Base-by-base conservation (phyloP, 2,888 invertebrate genomes). In the Chrysotoxum bicinctum region DNA sequence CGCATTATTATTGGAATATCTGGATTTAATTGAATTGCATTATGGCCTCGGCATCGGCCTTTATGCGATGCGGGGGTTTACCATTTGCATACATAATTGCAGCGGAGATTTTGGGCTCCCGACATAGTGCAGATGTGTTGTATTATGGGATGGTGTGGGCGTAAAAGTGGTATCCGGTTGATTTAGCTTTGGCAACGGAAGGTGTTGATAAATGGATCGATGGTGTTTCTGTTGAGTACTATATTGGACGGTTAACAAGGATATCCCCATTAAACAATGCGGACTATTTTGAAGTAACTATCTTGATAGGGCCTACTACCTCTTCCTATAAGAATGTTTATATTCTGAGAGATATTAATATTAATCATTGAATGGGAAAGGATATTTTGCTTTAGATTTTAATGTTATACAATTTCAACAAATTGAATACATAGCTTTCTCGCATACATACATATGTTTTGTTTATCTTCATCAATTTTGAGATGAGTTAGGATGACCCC, bases 11-110 rank as follows among this genome's bases (percentile, higher is more conserved):
- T 77, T 73, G 76, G 77, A 85, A 85, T 85, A 75, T 81, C 76
- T 73, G 68, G 76, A 81, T 81, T 85, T 76, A 85, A 85, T 85
- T 85, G 81, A 85, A 85, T 85, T 81, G 76, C 81, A 81, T 85
- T 85, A 81, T 76, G 35, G 66, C 37, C 32, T 26, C 30, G 48
- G 50, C 43, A 68, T 16, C 30, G 45, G 30, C 64, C 45, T 64
- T 66, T 54, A n/a, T 69, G 72, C 50, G 19, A 26, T 56, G 70
- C 66, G 70, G 72, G 43, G 70, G 76, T 21, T 69, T 58, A 23
- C 45, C 68, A 81, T 85, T 85, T 85, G 85, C 81, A 85, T 85
- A 68, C 69, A 32, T 85, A 85, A 85, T 85, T 85, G 73, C 76
- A 81, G 60, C 52, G 45, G 60, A 62, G 66, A 48, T 58, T 81